Evolutionary conservation across 2,888 invertebrate species (phyloP).

Genomic region (Tetragnatha montana): DNA sequence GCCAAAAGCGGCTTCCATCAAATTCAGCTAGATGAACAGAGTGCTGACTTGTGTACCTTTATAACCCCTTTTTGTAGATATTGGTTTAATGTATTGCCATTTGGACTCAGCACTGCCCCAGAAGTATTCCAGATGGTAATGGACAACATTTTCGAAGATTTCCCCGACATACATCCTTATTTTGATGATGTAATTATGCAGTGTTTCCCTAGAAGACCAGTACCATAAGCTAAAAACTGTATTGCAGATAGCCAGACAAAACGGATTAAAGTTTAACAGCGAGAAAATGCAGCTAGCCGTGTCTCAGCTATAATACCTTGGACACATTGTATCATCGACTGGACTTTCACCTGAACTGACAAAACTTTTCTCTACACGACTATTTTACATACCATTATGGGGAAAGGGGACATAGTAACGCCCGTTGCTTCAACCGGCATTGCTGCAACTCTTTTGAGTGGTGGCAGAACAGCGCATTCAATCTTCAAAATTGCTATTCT

Average conservation of each 20-base stretch:
- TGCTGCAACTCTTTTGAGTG: too few species aligned
- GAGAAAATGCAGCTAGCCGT: slow-evolving; percentile 29
- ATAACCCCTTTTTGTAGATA: slow-evolving; percentile 75
- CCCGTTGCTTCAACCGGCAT: too few species aligned
- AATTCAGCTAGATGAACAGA: slow-evolving; percentile 74
- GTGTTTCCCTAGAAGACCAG: background rate
- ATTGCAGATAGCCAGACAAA: slow-evolving; percentile 32
- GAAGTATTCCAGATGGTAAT: slow-evolving; percentile 74
- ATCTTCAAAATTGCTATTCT: too few species aligned
- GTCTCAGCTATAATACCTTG: slow-evolving; percentile 28
- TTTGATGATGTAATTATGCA: slow-evolving; percentile 19
- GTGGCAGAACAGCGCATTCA: too few species aligned
- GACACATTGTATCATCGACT: slow-evolving; percentile 30
- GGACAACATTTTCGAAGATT: slow-evolving; percentile 9
- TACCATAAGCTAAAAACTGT: slow-evolving; percentile 27
- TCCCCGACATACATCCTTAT: slow-evolving; percentile 6
- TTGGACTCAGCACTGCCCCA: slow-evolving; percentile 74
- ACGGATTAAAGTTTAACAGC: slow-evolving; percentile 32
- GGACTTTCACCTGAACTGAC: slow-evolving; percentile 37
- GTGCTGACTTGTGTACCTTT: slow-evolving; percentile 74
- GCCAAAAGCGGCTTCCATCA: slow-evolving; percentile 75
- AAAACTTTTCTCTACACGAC: too few species aligned
- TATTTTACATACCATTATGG: too few species aligned
- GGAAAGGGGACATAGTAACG: too few species aligned
- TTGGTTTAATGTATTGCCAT: slow-evolving; percentile 74